Conservation (phyloP, 2,113 vertebrate genomes). For the Athene noctua region DNA sequence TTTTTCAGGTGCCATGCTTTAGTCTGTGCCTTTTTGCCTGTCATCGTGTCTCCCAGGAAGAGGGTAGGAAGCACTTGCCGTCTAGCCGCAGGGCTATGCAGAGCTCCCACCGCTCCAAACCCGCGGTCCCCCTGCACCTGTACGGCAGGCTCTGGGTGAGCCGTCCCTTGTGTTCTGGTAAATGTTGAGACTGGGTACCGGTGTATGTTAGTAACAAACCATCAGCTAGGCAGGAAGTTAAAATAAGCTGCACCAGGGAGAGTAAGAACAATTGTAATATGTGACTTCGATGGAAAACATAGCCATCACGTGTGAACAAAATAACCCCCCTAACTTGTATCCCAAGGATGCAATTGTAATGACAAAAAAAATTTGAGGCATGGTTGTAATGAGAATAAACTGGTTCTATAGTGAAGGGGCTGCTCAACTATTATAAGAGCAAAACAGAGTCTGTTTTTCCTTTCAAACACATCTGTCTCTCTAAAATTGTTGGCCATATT, state of each 20-base stretch:
- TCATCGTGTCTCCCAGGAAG: not conserved
- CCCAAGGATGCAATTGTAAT: not conserved
- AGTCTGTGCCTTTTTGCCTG: not conserved
- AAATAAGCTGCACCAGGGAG: not conserved
- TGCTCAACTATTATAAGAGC: not conserved
- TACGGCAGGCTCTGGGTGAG: not conserved
- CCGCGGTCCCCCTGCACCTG: fast-evolving
- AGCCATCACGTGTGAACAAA: not conserved
- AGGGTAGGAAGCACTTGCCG: not conserved
- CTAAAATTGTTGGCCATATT: not conserved
- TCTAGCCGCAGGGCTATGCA: not conserved
- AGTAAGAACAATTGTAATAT: not conserved
- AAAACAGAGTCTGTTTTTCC: not conserved
- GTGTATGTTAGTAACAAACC: not conserved
- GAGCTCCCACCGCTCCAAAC: not conserved
- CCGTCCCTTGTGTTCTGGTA: fast-evolving
- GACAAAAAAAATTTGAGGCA: not conserved
- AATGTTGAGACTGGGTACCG: not conserved
- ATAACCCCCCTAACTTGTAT: not conserved
- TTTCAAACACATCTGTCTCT: not conserved
- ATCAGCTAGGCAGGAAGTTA: not conserved
- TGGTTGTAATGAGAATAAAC: not conserved
- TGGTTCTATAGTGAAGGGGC: not conserved
- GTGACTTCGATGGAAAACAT: not conserved
- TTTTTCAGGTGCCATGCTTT: not conserved